phyloP scores from a whole-genome alignment of 2,888 invertebrate species.

The Cephus pulcher region DNA sequence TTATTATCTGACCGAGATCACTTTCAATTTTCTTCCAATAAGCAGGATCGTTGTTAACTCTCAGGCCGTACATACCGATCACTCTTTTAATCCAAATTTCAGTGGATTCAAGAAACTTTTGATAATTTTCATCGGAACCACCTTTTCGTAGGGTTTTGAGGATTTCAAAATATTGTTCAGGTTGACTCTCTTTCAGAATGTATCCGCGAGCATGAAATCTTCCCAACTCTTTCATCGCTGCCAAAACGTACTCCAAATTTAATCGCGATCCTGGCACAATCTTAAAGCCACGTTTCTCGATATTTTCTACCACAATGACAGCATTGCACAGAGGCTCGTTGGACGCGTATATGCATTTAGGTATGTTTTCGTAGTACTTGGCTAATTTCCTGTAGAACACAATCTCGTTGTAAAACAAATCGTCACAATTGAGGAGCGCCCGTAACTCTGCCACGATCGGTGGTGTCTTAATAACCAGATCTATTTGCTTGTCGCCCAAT shows the following conservation, averaged over 20 bases:
- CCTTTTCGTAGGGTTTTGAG: background rate
- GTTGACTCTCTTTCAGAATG: constrained; percentile 2
- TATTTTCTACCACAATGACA: constrained; percentile 9
- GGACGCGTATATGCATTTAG: constrained; percentile 5
- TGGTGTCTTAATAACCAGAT: background rate
- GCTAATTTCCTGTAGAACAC: constrained; percentile 8
- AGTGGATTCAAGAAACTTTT: background rate
- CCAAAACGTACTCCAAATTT: background rate
- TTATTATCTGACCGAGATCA: background rate
- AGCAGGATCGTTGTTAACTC: background rate
- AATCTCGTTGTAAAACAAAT: constrained; percentile 10
- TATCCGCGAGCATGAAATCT: constrained; percentile 11
- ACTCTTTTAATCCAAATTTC: background rate
- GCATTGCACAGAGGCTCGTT: constrained; percentile 4
- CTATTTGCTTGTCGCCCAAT: background rate
- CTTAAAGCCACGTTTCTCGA: background rate
- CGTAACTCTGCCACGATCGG: background rate
- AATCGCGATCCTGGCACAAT: background rate
- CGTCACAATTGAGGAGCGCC: background rate
- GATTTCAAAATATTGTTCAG: background rate
- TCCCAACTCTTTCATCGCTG: constrained; percentile 4
- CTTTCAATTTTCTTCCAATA: constrained; percentile 6
- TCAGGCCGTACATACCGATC: background rate
- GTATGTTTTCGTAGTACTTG: constrained; percentile 4
- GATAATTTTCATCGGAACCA: background rate